A percentile compares a stretch with the other conserved stretches of the same genome.
These are phyloP conservation scores for Garrulus glandarius DNA, from an alignment of 2,797 vertebrate species.

Conservation along the genomic window DNA sequence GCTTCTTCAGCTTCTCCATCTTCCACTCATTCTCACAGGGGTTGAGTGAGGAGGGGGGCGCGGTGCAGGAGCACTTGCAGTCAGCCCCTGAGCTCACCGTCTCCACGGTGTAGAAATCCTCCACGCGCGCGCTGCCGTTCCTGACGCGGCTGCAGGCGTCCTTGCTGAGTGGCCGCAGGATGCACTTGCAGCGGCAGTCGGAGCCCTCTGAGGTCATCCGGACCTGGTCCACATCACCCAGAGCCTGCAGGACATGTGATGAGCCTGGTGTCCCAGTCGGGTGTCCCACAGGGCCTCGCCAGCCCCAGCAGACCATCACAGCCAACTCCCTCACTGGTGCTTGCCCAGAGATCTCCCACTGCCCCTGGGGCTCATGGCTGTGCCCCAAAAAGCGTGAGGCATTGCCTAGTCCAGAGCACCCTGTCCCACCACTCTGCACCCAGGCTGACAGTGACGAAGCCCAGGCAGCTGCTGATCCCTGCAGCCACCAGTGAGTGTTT, in stretches of 20 bases:
- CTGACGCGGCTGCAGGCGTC: conserved; percentile 88
- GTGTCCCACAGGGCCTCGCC: fast-evolving
- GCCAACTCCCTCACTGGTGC: not conserved
- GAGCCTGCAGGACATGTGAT: not conserved
- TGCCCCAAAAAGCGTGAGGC: fast-evolving
- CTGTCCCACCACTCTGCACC: fast-evolving
- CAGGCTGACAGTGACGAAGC: fast-evolving
- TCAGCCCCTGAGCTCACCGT: conserved; percentile 92
- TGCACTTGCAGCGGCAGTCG: conserved; percentile 96
- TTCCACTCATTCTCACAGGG: conserved; percentile 97
- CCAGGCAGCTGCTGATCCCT: not conserved
- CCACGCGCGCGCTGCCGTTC: conserved; percentile 81
- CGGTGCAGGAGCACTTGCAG: conserved; percentile 95
- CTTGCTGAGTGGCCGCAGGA: conserved; percentile 91
- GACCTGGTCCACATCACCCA: conserved; percentile 89
- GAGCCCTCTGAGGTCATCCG: conserved; percentile 95
- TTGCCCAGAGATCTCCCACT: not conserved
- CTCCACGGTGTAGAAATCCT: conserved; percentile 97
- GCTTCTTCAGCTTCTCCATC: conserved; percentile 96
- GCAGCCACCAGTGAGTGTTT: fast-evolving
- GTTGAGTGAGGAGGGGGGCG: conserved; percentile 93
- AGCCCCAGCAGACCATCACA: not conserved
- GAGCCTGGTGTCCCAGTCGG: not conserved
- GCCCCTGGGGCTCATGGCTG: fast-evolving
- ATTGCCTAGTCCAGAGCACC: not conserved